These are phyloP conservation scores for Numenius phaeopus DNA, from an alignment of 2,797 vertebrate species.

Conservation along the genomic window DNA sequence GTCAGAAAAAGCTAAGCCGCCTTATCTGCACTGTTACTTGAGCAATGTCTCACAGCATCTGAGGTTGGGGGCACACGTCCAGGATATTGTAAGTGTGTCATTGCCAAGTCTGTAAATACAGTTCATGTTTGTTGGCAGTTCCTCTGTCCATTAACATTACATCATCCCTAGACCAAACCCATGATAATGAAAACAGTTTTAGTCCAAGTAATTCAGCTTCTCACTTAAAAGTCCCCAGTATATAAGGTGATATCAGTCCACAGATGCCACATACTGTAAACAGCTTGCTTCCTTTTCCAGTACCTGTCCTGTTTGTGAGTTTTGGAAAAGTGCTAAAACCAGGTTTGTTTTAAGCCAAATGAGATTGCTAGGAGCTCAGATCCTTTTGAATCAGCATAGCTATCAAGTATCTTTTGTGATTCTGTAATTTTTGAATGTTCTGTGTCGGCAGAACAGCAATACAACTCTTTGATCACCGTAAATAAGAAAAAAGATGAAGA, in stretches of 20 bases:
- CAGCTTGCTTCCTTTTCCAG: constrained; percentile 18
- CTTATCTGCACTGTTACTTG: constrained; percentile 50
- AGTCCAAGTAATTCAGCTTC: constrained; percentile 11
- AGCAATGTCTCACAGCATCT: constrained; percentile 12
- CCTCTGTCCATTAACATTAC: constrained; percentile 51
- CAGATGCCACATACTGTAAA: not conserved
- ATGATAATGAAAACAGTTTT: constrained; percentile 45
- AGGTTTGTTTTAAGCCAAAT: not conserved
- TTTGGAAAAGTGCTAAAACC: not conserved
- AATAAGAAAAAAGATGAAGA: not conserved
- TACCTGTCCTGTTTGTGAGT: not conserved
- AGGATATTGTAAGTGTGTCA: constrained; percentile 11
- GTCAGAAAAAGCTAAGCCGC: not conserved
- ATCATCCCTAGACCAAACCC: constrained; percentile 54
- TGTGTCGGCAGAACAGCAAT: not conserved
- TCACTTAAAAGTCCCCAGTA: constrained; percentile 26
- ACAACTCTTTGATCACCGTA: not conserved
- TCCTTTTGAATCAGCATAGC: not conserved
- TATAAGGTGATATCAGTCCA: not conserved
- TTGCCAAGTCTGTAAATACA: constrained; percentile 59
- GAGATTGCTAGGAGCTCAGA: accelerated
- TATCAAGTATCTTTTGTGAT: not conserved
- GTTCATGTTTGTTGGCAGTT: constrained; percentile 65
- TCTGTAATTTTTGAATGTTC: not conserved
- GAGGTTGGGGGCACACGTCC: constrained; percentile 14